Conservation (phyloP, 1,140 invertebrate species). For the Gerris buenoi region DNA sequence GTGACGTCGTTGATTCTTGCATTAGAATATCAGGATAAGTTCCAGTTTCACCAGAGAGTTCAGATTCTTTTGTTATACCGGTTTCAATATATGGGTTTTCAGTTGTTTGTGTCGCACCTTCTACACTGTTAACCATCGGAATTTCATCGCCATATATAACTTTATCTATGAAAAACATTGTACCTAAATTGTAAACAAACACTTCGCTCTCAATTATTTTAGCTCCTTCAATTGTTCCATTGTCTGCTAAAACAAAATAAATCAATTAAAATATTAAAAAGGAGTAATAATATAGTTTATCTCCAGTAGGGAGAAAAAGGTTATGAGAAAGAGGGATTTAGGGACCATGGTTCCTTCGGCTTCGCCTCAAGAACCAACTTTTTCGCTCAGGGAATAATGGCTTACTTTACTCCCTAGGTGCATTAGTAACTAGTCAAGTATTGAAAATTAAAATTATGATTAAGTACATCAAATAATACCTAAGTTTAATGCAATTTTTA, state of each 20-base stretch:
- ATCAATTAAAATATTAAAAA: neutral
- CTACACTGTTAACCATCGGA: conserved; percentile 10
- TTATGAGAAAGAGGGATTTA: too few species aligned
- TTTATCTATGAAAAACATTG: conserved; percentile 43
- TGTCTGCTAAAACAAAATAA: conserved; percentile 12
- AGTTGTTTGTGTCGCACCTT: neutral
- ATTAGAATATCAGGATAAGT: conserved; percentile 17
- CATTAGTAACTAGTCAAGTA: too few species aligned
- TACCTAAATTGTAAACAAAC: conserved; percentile 43
- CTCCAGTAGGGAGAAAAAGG: too few species aligned
- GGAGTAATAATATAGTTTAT: conserved; percentile 6
- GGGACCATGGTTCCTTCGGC: too few species aligned
- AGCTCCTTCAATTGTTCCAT: conserved; percentile 37
- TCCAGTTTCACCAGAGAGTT: conserved; percentile 12
- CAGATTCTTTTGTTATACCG: conserved; percentile 6
- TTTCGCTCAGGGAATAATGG: too few species aligned
- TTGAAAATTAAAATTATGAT: too few species aligned
- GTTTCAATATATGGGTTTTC: neutral
- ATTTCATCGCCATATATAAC: conserved; percentile 33
- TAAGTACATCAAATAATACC: too few species aligned
- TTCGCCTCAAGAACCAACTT: too few species aligned
- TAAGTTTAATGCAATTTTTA: too few species aligned
- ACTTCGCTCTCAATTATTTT: conserved; percentile 40
- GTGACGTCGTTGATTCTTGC: conserved; percentile 6
- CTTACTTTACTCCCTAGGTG: too few species aligned